A percentile compares a stretch with the other conserved stretches of the same genome.
Evolutionary conservation across 2,113 vertebrate species (phyloP).

Genomic region (Procavia capensis): DNA sequence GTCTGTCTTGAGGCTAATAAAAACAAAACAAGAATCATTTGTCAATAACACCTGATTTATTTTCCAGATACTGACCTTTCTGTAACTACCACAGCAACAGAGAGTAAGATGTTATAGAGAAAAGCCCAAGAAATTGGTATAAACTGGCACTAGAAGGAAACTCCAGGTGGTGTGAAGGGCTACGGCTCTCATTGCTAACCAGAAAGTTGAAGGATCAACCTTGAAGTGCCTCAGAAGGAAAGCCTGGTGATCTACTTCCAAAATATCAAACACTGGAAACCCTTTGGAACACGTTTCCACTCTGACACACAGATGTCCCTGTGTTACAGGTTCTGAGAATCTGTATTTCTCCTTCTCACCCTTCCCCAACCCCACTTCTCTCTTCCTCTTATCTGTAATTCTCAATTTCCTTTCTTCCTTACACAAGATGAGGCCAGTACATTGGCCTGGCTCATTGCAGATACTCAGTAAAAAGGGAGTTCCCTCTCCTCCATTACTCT

Average conservation of each 20-base stretch:
- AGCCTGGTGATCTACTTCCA: not conserved
- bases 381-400: fast-evolving
- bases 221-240: not conserved
- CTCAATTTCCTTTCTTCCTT: not conserved
- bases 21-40: not conserved
- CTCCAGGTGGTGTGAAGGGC: not conserved
- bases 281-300: not conserved
- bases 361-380: no score
- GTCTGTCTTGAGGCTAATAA: conserved; percentile 14
- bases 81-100: fast-evolving
- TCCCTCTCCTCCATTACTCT: fast-evolving
- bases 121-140: not conserved
- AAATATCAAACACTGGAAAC: not conserved
- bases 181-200: not conserved
- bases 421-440: fast-evolving
- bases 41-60: not conserved
- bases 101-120: not conserved
- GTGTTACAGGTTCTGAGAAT: not conserved
- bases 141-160: not conserved
- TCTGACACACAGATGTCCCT: not conserved
- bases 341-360: not conserved
- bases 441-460: not conserved
- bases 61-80: not conserved
- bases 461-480: not conserved
- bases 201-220: not conserved